phyloP scores from a whole-genome alignment of 2,797 vertebrate species.

The Eulemur albifrons region DNA sequence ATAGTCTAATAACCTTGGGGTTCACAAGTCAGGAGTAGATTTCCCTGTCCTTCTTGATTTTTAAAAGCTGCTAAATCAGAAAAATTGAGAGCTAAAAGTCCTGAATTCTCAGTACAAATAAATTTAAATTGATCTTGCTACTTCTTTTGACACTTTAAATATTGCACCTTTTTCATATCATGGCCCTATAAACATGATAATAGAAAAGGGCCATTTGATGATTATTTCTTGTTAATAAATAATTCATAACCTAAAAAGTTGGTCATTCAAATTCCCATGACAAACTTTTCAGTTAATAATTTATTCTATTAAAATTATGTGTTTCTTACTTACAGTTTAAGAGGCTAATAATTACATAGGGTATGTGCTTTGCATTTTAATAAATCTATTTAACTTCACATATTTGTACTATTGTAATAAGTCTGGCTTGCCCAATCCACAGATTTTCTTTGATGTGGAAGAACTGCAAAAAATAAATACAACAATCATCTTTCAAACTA shows the following conservation, averaged over 20 bases:
- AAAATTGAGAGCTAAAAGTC: background rate
- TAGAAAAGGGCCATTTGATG: background rate
- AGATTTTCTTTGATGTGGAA: background rate
- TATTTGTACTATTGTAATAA: background rate
- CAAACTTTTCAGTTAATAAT: slow-evolving; percentile 13
- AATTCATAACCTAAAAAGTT: background rate
- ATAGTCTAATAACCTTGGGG: background rate
- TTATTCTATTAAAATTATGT: slow-evolving; percentile 26
- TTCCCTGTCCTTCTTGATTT: background rate
- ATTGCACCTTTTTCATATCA: background rate
- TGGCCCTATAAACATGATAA: background rate
- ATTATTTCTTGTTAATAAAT: slow-evolving; percentile 36
- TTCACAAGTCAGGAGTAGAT: background rate
- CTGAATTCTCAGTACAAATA: background rate
- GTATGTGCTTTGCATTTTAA: background rate
- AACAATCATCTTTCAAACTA: background rate
- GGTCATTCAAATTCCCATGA: background rate
- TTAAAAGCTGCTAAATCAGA: background rate
- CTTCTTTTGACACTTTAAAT: background rate
- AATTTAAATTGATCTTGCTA: background rate
- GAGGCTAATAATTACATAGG: background rate
- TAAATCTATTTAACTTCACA: slow-evolving; percentile 5
- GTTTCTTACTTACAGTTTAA: background rate
- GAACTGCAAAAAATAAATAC: background rate
- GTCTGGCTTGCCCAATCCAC: background rate